Percentiles rank a stretch among this genome's conserved stretches.
Evolutionary conservation across 2,113 vertebrate species (phyloP).

Genomic region (Lethenteron reissneri): DNA sequence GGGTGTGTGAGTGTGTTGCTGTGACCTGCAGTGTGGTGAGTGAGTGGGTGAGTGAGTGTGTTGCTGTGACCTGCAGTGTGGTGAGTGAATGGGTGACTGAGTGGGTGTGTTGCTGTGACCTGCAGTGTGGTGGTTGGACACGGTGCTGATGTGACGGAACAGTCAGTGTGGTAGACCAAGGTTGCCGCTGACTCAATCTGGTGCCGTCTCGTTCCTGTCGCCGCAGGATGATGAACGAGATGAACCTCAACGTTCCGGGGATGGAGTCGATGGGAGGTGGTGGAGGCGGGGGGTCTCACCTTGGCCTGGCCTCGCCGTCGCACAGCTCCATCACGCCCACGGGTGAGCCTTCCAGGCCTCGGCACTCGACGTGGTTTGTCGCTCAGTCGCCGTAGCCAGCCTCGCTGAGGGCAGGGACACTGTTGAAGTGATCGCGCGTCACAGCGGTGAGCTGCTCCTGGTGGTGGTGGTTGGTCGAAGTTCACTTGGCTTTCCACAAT

Average conservation of each 20-base stretch:
- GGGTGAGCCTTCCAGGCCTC: conserved; percentile 26
- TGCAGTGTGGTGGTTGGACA: no score
- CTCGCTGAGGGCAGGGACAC: not conserved
- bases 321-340: conserved; percentile 58
- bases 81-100: no score
- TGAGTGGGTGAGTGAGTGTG: no score
- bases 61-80: no score
- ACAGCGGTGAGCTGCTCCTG: not conserved
- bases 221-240: conserved; percentile 53
- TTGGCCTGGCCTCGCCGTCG: conserved; percentile 65
- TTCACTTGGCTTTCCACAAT: not conserved
- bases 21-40: no score
- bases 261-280: conserved; percentile 76
- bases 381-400: not conserved
- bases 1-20: no score
- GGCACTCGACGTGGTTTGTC: not conserved
- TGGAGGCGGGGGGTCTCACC: conserved; percentile 39
- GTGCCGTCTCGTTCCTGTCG: no score
- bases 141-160: no score
- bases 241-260: conserved; percentile 82
- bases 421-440: not conserved
- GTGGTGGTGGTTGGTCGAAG: not conserved
- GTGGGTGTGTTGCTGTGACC: no score
- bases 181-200: no score
- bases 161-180: no score